Evolutionary conservation across 2,888 invertebrate species (phyloP).

Genomic region (Buathra laborator): DNA sequence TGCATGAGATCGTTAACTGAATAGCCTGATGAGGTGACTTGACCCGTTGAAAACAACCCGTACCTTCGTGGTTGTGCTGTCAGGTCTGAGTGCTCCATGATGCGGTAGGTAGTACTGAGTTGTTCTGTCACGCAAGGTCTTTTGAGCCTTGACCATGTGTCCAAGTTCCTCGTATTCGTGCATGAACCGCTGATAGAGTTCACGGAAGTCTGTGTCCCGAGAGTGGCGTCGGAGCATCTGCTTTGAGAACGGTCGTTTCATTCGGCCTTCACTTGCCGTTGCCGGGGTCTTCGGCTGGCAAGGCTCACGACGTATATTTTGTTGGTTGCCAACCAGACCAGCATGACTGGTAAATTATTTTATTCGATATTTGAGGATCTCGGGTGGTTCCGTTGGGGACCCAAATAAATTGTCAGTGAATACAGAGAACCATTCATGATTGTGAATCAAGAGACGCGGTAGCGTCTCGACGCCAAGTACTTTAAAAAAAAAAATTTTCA

Average conservation of each 20-base stretch:
- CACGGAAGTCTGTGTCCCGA: neutral
- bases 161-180: conserved; percentile 35
- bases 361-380: too few relatives aligned
- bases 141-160: conserved; percentile 38
- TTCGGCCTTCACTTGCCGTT: too few relatives aligned
- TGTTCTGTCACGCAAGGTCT: neutral
- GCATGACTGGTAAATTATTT: too few relatives aligned
- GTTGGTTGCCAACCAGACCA: too few relatives aligned
- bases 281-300: too few relatives aligned
- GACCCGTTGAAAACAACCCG: conserved; percentile 75
- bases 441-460: too few relatives aligned
- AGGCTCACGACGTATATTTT: too few relatives aligned
- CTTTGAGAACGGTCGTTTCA: neutral
- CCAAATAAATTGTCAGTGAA: too few relatives aligned
- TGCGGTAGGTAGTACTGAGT: conserved; percentile 24
- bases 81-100: conserved; percentile 76
- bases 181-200: conserved; percentile 38
- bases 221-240: conserved; percentile 1
- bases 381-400: too few relatives aligned
- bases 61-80: conserved; percentile 77
- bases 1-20: conserved; percentile 54
- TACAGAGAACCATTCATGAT: too few relatives aligned
- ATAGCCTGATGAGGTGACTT: conserved; percentile 29
- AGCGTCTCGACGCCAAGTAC: too few relatives aligned
- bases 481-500: too few relatives aligned